Conservation (phyloP, 2,888 invertebrate species). For the Apamea epomidion region DNA sequence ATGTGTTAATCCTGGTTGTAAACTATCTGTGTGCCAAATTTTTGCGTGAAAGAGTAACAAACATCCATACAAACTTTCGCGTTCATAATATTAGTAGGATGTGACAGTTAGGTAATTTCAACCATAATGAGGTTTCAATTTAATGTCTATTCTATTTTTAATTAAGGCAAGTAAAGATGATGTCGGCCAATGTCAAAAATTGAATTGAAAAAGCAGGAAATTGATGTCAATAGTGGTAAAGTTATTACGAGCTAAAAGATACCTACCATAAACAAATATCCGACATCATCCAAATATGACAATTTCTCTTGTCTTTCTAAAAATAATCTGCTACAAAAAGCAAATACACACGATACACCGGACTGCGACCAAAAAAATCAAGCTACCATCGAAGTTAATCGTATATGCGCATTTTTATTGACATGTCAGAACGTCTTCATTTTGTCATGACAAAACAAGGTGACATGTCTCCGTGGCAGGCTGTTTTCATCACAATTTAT, state of each 20-base stretch:
- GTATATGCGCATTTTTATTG: constrained; percentile 56
- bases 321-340: constrained; percentile 18
- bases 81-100: too few species aligned
- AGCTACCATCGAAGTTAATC: constrained; percentile 24
- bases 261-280: not conserved
- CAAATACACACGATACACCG: constrained; percentile 8
- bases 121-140: too few species aligned
- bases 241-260: not conserved
- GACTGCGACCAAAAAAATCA: constrained; percentile 31
- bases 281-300: not conserved
- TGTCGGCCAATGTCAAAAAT: too few species aligned
- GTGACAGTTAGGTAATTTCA: not conserved
- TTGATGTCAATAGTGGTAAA: not conserved
- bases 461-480: constrained; percentile 44
- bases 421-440: constrained; percentile 57
- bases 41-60: too few species aligned
- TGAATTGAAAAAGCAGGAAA: too few species aligned
- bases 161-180: too few species aligned
- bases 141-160: not conserved
- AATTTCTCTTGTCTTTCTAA: not conserved
- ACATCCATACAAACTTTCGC: too few species aligned
- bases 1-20: too few species aligned
- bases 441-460: constrained; percentile 37
- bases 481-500: constrained; percentile 45
- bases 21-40: too few species aligned